Conservation (phyloP, 2,797 vertebrate species). For the Otus scops region DNA sequence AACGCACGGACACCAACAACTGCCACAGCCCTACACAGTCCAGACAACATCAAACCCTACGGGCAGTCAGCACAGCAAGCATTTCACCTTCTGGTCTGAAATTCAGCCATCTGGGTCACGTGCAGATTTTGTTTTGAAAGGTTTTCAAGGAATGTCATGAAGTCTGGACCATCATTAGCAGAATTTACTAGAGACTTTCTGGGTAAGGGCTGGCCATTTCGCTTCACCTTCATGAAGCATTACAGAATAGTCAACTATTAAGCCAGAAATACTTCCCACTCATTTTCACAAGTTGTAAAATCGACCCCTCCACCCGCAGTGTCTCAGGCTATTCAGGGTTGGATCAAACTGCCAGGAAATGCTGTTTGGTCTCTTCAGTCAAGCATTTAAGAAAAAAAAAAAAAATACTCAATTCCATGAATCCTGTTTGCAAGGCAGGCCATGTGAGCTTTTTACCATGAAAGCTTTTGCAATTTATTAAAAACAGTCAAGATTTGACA, state of each 20-base stretch:
- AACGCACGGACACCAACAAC: accelerated
- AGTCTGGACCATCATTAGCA: background rate
- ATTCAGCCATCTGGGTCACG: background rate
- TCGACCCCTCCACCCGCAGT: background rate
- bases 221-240: background rate
- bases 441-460: background rate
- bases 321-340: background rate
- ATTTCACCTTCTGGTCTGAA: background rate
- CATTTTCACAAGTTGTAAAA: background rate
- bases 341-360: background rate
- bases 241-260: background rate
- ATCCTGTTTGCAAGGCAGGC: background rate
- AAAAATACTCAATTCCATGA: background rate
- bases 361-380: background rate
- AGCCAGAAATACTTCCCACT: background rate
- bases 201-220: background rate
- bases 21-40: background rate
- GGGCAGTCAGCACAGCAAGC: background rate
- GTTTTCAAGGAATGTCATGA: background rate
- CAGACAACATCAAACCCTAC: background rate
- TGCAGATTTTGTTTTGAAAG: background rate
- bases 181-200: background rate
- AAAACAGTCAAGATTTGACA: background rate
- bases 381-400: background rate
- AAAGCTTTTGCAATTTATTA: background rate